Conservation (phyloP, 2,888 invertebrate genomes). For the Muscina levida region DNA sequence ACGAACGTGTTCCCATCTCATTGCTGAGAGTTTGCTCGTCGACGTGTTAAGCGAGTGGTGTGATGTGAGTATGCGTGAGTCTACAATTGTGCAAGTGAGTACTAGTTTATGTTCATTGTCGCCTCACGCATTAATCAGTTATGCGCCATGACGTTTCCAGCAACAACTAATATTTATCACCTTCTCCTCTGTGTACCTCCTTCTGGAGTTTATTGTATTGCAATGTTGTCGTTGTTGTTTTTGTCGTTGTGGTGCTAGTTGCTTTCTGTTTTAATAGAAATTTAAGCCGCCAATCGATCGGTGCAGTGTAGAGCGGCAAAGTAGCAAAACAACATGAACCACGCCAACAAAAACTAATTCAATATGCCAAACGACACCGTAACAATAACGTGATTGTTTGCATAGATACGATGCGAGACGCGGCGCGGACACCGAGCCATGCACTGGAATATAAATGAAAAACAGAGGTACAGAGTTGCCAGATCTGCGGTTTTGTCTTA, state of each 20-base stretch:
- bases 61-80: conserved; percentile 17
- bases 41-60: not conserved
- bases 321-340: conserved; percentile 15
- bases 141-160: conserved; percentile 57
- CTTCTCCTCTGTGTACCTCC: conserved; percentile 27
- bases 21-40: not conserved
- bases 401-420: conserved; percentile 27
- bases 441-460: not conserved
- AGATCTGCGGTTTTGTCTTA: too few relatives aligned
- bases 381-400: conserved; percentile 52
- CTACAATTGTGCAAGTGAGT: not conserved
- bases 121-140: conserved; percentile 65
- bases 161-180: conserved; percentile 57
- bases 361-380: conserved; percentile 52
- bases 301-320: not conserved
- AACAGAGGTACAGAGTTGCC: too few relatives aligned
- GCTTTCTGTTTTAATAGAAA: conserved; percentile 44
- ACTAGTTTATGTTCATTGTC: conserved; percentile 46
- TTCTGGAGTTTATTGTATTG: not conserved
- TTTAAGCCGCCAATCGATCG: conserved; percentile 58
- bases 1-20: not conserved
- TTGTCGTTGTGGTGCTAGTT: conserved; percentile 6
- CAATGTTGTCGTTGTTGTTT: conserved; percentile 10
- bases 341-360: conserved; percentile 36
- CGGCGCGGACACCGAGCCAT: not conserved